phyloP scores from a whole-genome alignment of 2,113 vertebrate species.

The Pseudopodoces humilis region DNA sequence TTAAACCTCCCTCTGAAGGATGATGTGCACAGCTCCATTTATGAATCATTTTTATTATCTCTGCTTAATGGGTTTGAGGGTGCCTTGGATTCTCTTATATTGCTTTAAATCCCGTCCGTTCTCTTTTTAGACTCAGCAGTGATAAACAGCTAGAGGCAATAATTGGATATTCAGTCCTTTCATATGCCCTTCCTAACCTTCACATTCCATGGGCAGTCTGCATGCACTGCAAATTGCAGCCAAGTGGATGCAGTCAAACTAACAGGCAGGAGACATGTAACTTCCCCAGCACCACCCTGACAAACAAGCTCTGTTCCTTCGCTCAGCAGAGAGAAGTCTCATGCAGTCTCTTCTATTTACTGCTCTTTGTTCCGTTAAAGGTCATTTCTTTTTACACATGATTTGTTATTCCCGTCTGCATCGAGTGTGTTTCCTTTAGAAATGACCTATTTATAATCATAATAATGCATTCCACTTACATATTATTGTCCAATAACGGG shows the following conservation, averaged over 20 bases:
- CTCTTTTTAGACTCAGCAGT: background rate
- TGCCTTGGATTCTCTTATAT: background rate
- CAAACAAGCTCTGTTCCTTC: background rate
- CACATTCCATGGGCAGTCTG: background rate
- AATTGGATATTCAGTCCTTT: background rate
- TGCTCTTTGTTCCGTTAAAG: background rate
- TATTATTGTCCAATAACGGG: background rate
- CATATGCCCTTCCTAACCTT: background rate
- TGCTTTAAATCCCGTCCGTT: background rate
- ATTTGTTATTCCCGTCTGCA: background rate
- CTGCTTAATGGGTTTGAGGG: background rate
- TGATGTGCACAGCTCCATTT: background rate
- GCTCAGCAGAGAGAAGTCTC: background rate
- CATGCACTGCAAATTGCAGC: background rate
- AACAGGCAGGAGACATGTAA: background rate
- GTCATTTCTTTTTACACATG: conserved; percentile 1
- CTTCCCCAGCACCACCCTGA: background rate
- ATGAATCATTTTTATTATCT: conserved; percentile 30
- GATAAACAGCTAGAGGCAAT: background rate
- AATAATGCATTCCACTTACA: conserved; percentile 15
- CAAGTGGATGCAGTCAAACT: background rate
- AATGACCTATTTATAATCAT: background rate
- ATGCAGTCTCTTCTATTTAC: background rate
- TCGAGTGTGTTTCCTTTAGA: background rate
- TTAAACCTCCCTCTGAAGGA: background rate